These are phyloP conservation scores for Ashinkailepas kermadecensis DNA, from an alignment of 2,888 invertebrate genomes.

Conservation along the genomic window DNA sequence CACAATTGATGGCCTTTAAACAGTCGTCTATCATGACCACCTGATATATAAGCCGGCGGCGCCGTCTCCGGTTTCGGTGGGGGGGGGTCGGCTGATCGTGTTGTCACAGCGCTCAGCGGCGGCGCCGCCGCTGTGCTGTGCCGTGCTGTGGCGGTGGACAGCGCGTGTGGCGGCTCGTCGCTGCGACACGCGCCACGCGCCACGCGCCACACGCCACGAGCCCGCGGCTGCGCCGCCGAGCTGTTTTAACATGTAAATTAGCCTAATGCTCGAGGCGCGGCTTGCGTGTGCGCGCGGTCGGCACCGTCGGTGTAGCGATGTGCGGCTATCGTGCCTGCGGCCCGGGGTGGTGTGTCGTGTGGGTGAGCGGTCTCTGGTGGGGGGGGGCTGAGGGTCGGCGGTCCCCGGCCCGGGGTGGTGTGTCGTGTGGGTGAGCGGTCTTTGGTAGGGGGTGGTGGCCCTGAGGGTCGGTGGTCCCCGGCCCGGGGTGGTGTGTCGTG, in stretches of 20 bases:
- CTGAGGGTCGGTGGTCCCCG: too few relatives aligned
- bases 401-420: too few relatives aligned
- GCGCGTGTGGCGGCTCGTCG: not conserved
- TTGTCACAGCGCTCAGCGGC: conserved; percentile 5
- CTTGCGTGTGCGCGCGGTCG: not conserved
- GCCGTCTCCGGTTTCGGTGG: not conserved
- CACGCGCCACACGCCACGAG: not conserved
- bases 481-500: too few relatives aligned
- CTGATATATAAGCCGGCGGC: not conserved
- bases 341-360: not conserved
- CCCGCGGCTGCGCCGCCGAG: not conserved
- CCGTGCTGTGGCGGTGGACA: not conserved
- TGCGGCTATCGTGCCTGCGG: not conserved
- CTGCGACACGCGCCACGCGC: not conserved
- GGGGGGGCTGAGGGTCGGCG: too few relatives aligned
- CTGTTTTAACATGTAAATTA: conserved; percentile 21
- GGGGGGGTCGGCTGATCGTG: not conserved
- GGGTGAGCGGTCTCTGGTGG: too few relatives aligned
- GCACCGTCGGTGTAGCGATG: not conserved
- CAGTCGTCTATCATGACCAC: not conserved
- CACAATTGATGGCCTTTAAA: not conserved
- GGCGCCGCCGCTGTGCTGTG: not conserved
- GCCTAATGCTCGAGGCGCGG: conserved; percentile 1
- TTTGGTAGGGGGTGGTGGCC: too few relatives aligned
- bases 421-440: too few relatives aligned